Base-by-base conservation (phyloP, 2,113 vertebrate genomes). In the Sterna hirundo region DNA sequence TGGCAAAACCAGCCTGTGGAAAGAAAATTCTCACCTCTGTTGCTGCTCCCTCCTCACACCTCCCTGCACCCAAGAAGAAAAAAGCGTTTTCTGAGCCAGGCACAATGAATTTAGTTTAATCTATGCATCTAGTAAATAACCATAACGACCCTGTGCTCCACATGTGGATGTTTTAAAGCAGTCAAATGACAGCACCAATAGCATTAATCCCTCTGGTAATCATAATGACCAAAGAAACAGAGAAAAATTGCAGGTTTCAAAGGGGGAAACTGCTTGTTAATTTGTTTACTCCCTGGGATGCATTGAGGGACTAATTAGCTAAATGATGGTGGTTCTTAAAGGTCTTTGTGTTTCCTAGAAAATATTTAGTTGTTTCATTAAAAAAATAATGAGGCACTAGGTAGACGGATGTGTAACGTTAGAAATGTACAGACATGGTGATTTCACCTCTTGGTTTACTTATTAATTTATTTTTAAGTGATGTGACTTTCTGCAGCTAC, bases 291-390 rank as follows among this genome's bases (percentile, higher is more conserved):
- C 69, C 42, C 52, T 80, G 62, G 69, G 74, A 87, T 87, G 11
- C 51, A 17, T 51, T 78, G 82, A 94, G 55, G 69, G 72, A 95
- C 51, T 96, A 94, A 95, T 89, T 95, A 96, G 32, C 54, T 92
- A 94, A 93, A 92, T 86, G 87, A 72, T 52, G 40, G 25, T 65
- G 46, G 6, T 19, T 77, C 82, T 83, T 61, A 89, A 89, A 80
- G 46, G 60, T 76, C n/a, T 84, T 70, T 93, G 29, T 94, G 22
- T 94, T 94, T 94, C 34, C 22, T 65, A 83, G 54, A 86, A 95
- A 90, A 78, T 81, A 92, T 92, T 94, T 32, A 72, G 44, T 79
- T 93, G 17, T 60, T 95, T 90, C 66, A 71, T 86, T 90, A 20
- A 54, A 93, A 94, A 92, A 79, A 55, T 34, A 91, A 65, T 36